Evolutionary conservation across 37 sponge, comb jelly and placozoan genomes (phyloP).

Genomic region (Theonella swinhoei): DNA sequence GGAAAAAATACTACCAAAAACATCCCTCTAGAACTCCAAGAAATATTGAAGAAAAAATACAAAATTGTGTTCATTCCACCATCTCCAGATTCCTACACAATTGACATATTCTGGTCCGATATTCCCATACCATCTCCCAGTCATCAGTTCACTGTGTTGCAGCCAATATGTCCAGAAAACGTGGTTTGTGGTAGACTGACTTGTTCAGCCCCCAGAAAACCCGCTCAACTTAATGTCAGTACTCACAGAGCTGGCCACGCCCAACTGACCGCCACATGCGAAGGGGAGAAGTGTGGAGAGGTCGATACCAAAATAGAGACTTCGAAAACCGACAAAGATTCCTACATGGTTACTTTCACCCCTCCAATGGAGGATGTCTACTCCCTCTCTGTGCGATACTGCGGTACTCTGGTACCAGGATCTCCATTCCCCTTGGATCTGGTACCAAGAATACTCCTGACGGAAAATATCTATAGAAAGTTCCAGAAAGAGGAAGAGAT

Average conservation of each 20-base stretch:
- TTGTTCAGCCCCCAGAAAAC: background rate
- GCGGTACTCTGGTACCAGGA: slow-evolving; percentile 23
- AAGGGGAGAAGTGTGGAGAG: slow-evolving; percentile 26
- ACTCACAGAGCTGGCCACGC: slow-evolving; percentile 42
- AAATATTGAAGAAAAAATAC: background rate
- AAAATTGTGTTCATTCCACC: slow-evolving; percentile 20
- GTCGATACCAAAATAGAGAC: slow-evolving; percentile 30
- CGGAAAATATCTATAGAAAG: background rate
- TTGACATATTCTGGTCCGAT: slow-evolving; percentile 36
- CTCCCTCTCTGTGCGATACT: slow-evolving; percentile 34
- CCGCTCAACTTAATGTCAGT: slow-evolving; percentile 18
- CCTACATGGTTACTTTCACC: slow-evolving; percentile 18
- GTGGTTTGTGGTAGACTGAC: slow-evolving; percentile 15
- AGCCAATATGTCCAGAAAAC: slow-evolving; percentile 2
- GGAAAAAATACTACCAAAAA: slow-evolving; percentile 23
- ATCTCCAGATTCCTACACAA: slow-evolving; percentile 31
- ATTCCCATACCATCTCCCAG: slow-evolving; percentile 14
- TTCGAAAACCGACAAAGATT: background rate
- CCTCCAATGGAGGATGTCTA: slow-evolving; percentile 44
- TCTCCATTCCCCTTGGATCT: slow-evolving; percentile 60
- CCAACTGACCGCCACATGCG: slow-evolving; percentile 30
- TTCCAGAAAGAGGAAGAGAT: background rate
- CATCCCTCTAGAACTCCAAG: slow-evolving; percentile 28
- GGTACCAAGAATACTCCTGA: slow-evolving; percentile 5
- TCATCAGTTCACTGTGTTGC: slow-evolving; percentile 18